phyloP scores from a whole-genome alignment of 1,140 invertebrate genomes.

The Microvelia longipes region DNA sequence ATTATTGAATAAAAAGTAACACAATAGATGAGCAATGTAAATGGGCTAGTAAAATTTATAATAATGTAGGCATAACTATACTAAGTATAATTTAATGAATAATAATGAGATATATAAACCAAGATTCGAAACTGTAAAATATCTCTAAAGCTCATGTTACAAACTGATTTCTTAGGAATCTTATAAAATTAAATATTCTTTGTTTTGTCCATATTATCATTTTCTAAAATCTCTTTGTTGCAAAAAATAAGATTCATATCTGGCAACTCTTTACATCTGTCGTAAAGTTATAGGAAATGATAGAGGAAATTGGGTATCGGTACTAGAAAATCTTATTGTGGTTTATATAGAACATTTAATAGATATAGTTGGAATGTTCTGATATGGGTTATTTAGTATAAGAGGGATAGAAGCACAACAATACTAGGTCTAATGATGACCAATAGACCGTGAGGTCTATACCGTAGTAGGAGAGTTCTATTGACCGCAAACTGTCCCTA shows the following conservation, averaged over 20 bases:
- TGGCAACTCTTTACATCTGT: not conserved
- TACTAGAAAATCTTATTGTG: not conserved
- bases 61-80: no score
- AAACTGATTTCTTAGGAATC: no score
- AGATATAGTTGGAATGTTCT: not conserved
- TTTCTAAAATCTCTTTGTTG: not conserved
- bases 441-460: not conserved
- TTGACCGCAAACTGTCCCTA: not conserved
- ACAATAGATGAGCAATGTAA: no score
- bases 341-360: not conserved
- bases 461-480: not conserved
- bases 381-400: not conserved
- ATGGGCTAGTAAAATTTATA: no score
- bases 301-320: not conserved
- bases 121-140: no score
- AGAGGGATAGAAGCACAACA: not conserved
- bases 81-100: no score
- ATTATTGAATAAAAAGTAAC: no score
- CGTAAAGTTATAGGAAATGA: no score
- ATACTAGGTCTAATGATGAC: not conserved
- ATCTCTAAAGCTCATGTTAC: no score
- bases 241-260: not conserved
- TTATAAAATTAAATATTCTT: no score
- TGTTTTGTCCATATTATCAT: no score
- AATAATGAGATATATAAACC: no score